Base-by-base conservation (phyloP, 2,888 invertebrate genomes). In the Monoplex corrugatus region DNA sequence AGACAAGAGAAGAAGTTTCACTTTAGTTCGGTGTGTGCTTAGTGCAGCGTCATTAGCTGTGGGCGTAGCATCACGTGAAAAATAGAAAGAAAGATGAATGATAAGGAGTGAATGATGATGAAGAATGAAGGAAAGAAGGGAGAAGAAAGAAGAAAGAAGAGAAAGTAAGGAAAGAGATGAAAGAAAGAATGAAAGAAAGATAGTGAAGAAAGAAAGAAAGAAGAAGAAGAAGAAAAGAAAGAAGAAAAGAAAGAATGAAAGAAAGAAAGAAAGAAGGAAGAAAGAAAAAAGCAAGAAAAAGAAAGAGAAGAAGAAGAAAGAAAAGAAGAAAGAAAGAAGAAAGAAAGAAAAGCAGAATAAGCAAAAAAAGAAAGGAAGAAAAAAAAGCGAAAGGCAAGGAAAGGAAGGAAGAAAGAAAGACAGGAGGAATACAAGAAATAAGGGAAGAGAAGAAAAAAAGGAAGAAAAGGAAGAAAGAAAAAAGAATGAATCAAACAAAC, bases 121-220 rank as follows among this genome's bases (percentile, higher is more conserved):
- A 50, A 13, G 50, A 50, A 50, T 50, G 50, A 50, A 50, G 16
- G 8, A 50, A 50, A 50, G 10, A 50, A 63, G 63, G 63, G n/a
- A n/a, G 63, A 63, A n/a, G 63, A 63, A n/a, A 63, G 63, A 63
- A 63, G 63, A n/a, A 63, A n/a, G 63, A 63, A n/a, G n/a, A 28
- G 63, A 23, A 28, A 63, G n/a, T 5, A 23, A 23, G n/a, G 28
- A 63, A 28, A n/a, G 28, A 28, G 63, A 23, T 5, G 8, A 63
- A 28, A n/a, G 28, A 28, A n/a, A 23, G 63, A 28, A 23, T 19
- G n/a, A n/a, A 28, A n/a, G 28, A 63, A n/a, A 63, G 23, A n/a
- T 28, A 63, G 63, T 5, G 23, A n/a, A 23, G 23, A 28, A 23
- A n/a, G 63, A 63, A 28, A n/a, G n/a, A n/a, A 3, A 63, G 63